These are phyloP conservation scores for Sebastes trivittatus DNA, from an alignment of 2,797 vertebrate species.

Conservation along the genomic window DNA sequence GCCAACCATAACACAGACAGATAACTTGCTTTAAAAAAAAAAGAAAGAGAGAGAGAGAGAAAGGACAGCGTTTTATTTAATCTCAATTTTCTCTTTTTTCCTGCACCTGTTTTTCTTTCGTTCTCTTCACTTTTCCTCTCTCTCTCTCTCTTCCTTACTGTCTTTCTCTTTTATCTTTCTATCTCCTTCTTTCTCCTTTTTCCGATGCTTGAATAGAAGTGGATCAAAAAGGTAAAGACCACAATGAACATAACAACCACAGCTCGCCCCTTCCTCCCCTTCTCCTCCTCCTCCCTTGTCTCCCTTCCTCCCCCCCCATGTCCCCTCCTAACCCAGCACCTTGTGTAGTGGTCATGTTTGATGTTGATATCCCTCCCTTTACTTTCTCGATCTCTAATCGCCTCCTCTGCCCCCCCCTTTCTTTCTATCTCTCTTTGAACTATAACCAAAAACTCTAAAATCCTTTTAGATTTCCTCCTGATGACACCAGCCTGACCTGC, in stretches of 20 bases:
- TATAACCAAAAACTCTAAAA: conserved; percentile 83
- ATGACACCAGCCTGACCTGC: conserved; percentile 76
- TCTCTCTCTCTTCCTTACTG: conserved; percentile 76
- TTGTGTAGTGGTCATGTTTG: conserved; percentile 91
- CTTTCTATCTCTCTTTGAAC: conserved; percentile 70
- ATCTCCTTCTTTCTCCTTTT: conserved; percentile 88
- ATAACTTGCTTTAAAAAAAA: conserved; percentile 75
- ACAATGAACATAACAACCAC: conserved; percentile 91
- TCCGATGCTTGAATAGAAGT: conserved; percentile 99
- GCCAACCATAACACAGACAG: conserved; percentile 77
- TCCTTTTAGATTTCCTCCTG: conserved; percentile 83
- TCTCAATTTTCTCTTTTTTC: conserved; percentile 96
- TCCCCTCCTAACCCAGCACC: conserved; percentile 86
- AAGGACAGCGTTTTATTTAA: conserved; percentile 93
- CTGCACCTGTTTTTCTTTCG: conserved; percentile 94
- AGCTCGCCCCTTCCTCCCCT: conserved; percentile 82
- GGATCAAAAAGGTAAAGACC: conserved; percentile 99
- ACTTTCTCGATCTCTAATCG: conserved; percentile 69
- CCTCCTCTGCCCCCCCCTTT: conserved; percentile 53
- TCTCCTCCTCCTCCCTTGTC: conserved; percentile 67
- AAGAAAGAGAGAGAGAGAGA: conserved; percentile 68
- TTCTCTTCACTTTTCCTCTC: conserved; percentile 88
- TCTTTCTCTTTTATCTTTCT: conserved; percentile 88
- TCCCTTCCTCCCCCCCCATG: conserved; percentile 70
- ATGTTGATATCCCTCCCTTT: conserved; percentile 84